A percentile compares a stretch with the other conserved stretches of the same genome.
Evolutionary conservation across 2,113 vertebrate genomes (phyloP).

Genomic region (Catharus bicknelli): DNA sequence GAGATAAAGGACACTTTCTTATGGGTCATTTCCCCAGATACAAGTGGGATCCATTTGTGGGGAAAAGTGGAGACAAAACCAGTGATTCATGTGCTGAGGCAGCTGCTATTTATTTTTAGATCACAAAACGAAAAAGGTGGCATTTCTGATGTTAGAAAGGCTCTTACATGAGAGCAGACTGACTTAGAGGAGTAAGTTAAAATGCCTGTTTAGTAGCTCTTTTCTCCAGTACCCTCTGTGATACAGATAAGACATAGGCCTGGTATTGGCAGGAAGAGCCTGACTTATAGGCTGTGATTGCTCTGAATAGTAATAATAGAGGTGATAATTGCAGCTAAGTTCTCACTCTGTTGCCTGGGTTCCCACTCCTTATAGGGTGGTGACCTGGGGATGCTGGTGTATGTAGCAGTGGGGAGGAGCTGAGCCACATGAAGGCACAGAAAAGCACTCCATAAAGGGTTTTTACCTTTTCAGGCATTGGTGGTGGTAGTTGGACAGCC

Average conservation of each 20-base stretch:
- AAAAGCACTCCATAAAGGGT: background rate
- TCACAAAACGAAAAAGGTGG: background rate
- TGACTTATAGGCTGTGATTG: background rate
- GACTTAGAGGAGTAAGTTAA: background rate
- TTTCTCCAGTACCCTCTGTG: background rate
- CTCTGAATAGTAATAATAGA: background rate
- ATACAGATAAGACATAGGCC: background rate
- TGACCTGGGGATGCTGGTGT: background rate
- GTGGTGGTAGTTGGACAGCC: background rate
- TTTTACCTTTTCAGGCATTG: background rate
- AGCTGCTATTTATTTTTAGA: slow-evolving; percentile 32
- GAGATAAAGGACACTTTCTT: background rate
- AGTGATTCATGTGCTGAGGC: background rate
- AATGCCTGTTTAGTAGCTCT: background rate
- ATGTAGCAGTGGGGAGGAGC: background rate
- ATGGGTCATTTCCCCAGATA: background rate
- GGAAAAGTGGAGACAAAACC: background rate
- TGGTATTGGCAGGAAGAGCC: background rate
- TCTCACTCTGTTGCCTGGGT: background rate
- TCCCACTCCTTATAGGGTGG: background rate
- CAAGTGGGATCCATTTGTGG: background rate
- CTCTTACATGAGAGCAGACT: background rate
- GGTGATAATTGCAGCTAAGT: background rate
- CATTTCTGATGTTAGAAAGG: background rate
- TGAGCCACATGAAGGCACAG: background rate